Percentiles rank a stretch among this genome's conserved stretches.
phyloP scores from a whole-genome alignment of 2,888 invertebrate genomes.

The Caenorhabditis imperialis region DNA sequence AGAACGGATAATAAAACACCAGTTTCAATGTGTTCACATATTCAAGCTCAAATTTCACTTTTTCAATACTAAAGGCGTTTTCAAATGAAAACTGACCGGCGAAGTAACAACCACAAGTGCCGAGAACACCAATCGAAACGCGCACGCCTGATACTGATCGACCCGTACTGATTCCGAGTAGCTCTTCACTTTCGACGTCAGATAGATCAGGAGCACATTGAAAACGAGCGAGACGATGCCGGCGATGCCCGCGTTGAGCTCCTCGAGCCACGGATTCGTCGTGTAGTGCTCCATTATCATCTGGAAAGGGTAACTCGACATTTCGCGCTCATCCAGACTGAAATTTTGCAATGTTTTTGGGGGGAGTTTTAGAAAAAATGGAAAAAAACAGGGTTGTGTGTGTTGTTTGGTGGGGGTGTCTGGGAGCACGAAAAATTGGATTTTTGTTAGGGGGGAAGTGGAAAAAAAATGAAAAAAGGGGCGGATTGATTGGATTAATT shows the following conservation, averaged over 20 bases:
- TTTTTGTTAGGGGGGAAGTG: no score
- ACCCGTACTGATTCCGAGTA: slow-evolving; percentile 35
- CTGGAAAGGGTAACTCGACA: no score
- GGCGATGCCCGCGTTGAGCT: slow-evolving; percentile 22
- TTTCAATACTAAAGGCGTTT: no score
- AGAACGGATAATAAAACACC: neutral
- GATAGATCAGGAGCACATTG: slow-evolving; percentile 17
- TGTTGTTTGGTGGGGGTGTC: no score
- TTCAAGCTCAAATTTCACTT: slow-evolving; percentile 1
- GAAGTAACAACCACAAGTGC: slow-evolving; percentile 15
- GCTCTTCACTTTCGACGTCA: slow-evolving; percentile 29
- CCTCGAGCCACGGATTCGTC: slow-evolving; percentile 22
- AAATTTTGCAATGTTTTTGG: no score
- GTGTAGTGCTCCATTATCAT: slow-evolving; percentile 49
- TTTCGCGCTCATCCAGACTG: no score
- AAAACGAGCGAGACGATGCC: slow-evolving; percentile 24
- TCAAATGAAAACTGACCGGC: slow-evolving; percentile 49
- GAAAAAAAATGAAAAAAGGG: no score
- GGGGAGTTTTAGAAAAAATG: no score
- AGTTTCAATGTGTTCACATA: neutral
- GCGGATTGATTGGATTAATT: no score
- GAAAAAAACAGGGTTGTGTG: no score
- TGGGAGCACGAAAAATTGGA: no score
- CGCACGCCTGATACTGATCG: slow-evolving; percentile 26
- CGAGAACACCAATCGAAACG: slow-evolving; percentile 31